These are phyloP conservation scores for Antedon mediterranea DNA, from an alignment of 53 echinoderm and acorn worm genomes.

Conservation along the genomic window DNA sequence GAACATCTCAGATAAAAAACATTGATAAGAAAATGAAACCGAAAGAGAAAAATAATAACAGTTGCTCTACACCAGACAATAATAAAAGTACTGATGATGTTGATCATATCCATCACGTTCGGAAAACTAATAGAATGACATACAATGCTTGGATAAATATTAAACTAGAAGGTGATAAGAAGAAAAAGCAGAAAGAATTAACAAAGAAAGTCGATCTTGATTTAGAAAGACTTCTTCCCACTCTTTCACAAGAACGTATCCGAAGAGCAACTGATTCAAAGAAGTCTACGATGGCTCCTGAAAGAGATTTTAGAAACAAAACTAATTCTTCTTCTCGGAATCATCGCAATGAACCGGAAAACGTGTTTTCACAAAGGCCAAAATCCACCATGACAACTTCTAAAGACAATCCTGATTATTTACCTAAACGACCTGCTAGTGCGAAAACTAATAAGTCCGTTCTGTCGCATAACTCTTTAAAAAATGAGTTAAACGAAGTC, in stretches of 20 bases:
- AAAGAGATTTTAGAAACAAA: neutral
- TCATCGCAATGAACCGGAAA: too few species aligned
- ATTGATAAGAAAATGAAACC: neutral
- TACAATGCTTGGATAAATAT: slow-evolving; percentile 62
- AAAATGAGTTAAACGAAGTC: slow-evolving; percentile 7
- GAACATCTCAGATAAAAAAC: neutral
- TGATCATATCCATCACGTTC: neutral
- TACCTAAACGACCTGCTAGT: neutral
- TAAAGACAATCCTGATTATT: neutral
- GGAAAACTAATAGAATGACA: slow-evolving; percentile 16
- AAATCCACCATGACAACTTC: neutral
- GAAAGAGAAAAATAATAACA: neutral
- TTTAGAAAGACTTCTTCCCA: slow-evolving; percentile 52
- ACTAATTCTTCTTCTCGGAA: neutral
- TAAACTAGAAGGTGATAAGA: slow-evolving; percentile 17
- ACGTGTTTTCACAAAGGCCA: neutral
- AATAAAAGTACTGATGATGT: neutral
- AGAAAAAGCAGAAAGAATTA: slow-evolving; percentile 10
- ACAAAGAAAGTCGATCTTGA: slow-evolving; percentile 26
- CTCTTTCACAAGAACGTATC: slow-evolving; percentile 50
- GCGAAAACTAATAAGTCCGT: neutral
- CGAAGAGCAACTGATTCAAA: slow-evolving; percentile 33
- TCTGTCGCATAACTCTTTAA: neutral
- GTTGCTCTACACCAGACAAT: too few species aligned
- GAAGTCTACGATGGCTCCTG: neutral